Base-by-base conservation (phyloP, 2,888 invertebrate species). In the Prostheceraeus crozeri region DNA sequence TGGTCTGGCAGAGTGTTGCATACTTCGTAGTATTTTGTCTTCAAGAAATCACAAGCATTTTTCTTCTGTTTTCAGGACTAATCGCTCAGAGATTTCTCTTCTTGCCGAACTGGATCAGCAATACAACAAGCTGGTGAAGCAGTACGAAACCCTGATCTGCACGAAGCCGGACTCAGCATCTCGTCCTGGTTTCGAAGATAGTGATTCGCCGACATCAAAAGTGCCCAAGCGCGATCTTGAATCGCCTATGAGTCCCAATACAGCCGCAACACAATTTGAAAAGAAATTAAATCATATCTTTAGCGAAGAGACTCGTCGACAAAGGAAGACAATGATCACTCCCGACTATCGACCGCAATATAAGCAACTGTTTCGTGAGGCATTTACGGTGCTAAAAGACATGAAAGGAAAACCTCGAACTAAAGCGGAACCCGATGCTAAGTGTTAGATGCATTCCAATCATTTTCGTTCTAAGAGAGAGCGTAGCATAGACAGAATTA, bases 331-430 rank as follows among this genome's bases (percentile, higher is more conserved):
- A 45, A 16, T 48, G 33, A 60, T 35, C 11, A 59, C 28, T 21
- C 23, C 35, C 21, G 25, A 60, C 23, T 48, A 59, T 14, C 46
- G 46, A 16, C 36, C 36, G 2, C 60, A 60, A 36, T 48, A 59
- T 4, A 59, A 59, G 45, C 21, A 59, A 4, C 51, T 57, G 10
- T 57, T 57, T 19, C 57, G 57, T 10, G 57, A 57, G n/a, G 57
- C 57, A 2, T 56, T 57, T 19, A 14, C 23, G 19, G 25, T 56
- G n/a, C 28, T 57, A 16, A 25, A 56, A 16, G 57, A 57, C 14
- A 57, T 57, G 57, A 57, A 57, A n/a, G n/a, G n/a, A n/a, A n/a
- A n/a, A n/a, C n/a, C n/a, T n/a, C n/a, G n/a, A n/a, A n/a, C n/a
- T n/a, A n/a, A n/a, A n/a, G n/a, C n/a, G n/a, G n/a, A n/a, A n/a